A percentile compares a stretch with the other conserved stretches of the same genome.
Evolutionary conservation across 2,888 invertebrate species (phyloP).

Genomic region (Serrognathus titanus): DNA sequence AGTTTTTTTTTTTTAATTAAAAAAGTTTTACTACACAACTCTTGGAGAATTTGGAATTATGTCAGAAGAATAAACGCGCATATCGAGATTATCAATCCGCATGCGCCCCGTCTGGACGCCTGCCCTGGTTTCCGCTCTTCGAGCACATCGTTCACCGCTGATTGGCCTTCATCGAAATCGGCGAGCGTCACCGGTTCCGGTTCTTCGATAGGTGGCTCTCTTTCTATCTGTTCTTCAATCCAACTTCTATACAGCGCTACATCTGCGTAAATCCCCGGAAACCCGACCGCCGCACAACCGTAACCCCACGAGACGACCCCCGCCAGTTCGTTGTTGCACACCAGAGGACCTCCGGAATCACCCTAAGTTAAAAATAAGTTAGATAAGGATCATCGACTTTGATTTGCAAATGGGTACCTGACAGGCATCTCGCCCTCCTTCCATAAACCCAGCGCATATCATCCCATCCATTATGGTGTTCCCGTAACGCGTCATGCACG

Average conservation of each 20-base stretch:
- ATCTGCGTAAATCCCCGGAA: neutral
- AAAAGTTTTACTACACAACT: no score
- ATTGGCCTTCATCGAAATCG: no score
- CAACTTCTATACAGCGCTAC: conserved; percentile 17
- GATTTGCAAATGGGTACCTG: conserved; percentile 14
- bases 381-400: no score
- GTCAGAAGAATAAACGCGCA: no score
- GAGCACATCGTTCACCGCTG: no score
- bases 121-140: no score
- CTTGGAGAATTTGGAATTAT: no score
- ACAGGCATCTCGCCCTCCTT: conserved; percentile 24
- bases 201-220: neutral
- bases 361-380: conserved; percentile 30
- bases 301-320: conserved; percentile 40
- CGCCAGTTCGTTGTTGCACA: conserved; percentile 32
- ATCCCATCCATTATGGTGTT: conserved; percentile 17
- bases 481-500: conserved; percentile 14
- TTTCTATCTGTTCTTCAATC: conserved; percentile 13
- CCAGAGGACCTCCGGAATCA: conserved; percentile 40
- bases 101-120: no score
- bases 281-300: conserved; percentile 15
- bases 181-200: no score
- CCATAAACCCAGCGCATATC: conserved; percentile 25
- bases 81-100: no score
- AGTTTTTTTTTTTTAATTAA: no score